A percentile compares a stretch with the other conserved stretches of the same genome.
Evolutionary conservation across 2,113 vertebrate species (phyloP).

Genomic region (Melanerpes aurifrons): DNA sequence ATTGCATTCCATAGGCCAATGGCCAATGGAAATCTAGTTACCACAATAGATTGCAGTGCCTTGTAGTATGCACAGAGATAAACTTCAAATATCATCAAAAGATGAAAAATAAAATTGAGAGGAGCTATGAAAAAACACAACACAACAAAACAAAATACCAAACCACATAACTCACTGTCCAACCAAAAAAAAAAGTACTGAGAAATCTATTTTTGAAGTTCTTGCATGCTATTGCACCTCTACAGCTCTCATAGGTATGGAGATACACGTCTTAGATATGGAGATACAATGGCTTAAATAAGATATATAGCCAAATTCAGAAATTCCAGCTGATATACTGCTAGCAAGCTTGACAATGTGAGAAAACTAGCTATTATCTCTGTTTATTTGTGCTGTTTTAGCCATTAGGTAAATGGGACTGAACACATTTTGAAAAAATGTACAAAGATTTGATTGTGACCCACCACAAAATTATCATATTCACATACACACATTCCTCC

Average conservation of each 20-base stretch:
- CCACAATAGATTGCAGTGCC: background rate
- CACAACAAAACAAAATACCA: background rate
- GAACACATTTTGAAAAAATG: background rate
- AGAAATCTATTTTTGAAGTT: background rate
- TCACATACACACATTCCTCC: fast-evolving
- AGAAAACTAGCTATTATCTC: background rate
- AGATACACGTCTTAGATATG: background rate
- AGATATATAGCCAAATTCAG: background rate
- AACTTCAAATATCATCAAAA: background rate
- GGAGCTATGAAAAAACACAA: background rate
- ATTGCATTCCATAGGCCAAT: background rate
- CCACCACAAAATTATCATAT: background rate
- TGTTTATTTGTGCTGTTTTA: background rate
- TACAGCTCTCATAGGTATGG: background rate
- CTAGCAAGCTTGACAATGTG: background rate
- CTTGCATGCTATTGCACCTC: background rate
- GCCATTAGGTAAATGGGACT: background rate
- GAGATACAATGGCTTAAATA: too few species aligned
- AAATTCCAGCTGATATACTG: background rate
- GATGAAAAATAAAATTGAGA: background rate
- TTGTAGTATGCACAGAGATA: background rate
- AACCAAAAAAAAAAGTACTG: background rate
- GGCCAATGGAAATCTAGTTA: background rate
- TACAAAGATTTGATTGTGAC: background rate
- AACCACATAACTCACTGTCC: too few species aligned